A percentile compares a stretch with the other conserved stretches of the same genome.
phyloP scores from a whole-genome alignment of 1,140 invertebrate species.

The Potamilus streckersoni region DNA sequence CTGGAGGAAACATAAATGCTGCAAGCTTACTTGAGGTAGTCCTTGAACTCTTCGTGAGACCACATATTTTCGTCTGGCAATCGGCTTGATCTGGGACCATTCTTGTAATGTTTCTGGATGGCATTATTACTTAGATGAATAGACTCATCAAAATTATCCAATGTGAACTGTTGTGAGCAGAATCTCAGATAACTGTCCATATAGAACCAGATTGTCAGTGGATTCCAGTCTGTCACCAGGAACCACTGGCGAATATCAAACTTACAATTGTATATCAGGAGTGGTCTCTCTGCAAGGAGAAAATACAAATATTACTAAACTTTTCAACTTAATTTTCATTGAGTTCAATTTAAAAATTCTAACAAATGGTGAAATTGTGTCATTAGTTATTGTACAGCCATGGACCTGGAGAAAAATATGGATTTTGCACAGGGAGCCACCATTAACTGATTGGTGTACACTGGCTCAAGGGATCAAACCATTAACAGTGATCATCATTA shows the following conservation, averaged over 20 bases:
- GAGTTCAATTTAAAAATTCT: no score
- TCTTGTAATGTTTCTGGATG: slow-evolving; percentile 91
- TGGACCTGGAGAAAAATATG: not conserved
- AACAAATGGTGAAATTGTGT: no score
- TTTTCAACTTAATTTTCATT: not conserved
- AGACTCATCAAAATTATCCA: slow-evolving; percentile 90
- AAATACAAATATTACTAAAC: slow-evolving; percentile 5
- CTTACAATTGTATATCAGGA: slow-evolving; percentile 90
- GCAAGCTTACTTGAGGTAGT: slow-evolving; percentile 62
- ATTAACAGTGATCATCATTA: no score
- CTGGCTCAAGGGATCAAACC: not conserved
- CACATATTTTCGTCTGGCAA: slow-evolving; percentile 87
- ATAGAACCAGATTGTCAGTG: slow-evolving; percentile 93
- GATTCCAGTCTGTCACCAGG: slow-evolving; percentile 88
- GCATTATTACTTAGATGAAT: slow-evolving; percentile 95
- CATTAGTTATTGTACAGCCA: no score
- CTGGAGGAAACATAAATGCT: not conserved
- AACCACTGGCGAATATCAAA: slow-evolving; percentile 87
- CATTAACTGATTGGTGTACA: not conserved
- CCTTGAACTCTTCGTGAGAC: slow-evolving; percentile 76
- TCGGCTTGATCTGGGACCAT: slow-evolving; percentile 78
- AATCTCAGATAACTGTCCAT: slow-evolving; percentile 86
- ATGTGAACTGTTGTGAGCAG: slow-evolving; percentile 89
- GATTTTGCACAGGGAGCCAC: not conserved
- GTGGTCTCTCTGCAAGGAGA: slow-evolving; percentile 66